Evolutionary conservation across 2,797 vertebrate species (phyloP).

Genomic region (Ctenosaura bakeri): DNA sequence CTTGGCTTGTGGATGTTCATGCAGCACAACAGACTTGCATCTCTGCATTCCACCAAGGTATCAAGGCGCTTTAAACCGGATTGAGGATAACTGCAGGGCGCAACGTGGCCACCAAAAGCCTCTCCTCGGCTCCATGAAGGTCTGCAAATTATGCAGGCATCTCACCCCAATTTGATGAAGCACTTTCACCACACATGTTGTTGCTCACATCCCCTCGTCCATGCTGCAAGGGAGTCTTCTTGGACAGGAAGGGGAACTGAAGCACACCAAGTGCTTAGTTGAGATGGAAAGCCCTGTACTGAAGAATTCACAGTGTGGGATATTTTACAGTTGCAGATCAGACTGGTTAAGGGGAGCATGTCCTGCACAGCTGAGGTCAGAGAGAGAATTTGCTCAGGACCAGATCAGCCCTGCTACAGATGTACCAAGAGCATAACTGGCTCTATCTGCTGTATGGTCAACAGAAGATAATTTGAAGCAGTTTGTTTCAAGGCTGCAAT

Average conservation of each 20-base stretch:
- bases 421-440: not conserved
- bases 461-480: not conserved
- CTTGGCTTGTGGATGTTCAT: not conserved
- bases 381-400: not conserved
- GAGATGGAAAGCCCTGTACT: not conserved
- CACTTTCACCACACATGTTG: not conserved
- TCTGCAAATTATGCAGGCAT: not conserved
- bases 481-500: not conserved
- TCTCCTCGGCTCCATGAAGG: not conserved
- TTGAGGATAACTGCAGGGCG: slow-evolving; percentile 9
- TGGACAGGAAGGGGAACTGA: not conserved
- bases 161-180: slow-evolving; percentile 3
- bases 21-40: not conserved
- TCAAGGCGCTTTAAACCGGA: slow-evolving; percentile 31
- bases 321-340: not conserved
- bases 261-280: not conserved
- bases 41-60: not conserved
- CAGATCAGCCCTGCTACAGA: not conserved
- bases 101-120: slow-evolving; percentile 13
- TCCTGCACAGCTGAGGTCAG: not conserved
- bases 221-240: not conserved
- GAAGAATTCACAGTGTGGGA: not conserved
- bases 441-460: not conserved
- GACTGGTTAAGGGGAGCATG: not conserved
- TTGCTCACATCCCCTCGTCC: not conserved